Evolutionary conservation across 2,113 vertebrate genomes (phyloP).

Genomic region (Syrrhaptes paradoxus): DNA sequence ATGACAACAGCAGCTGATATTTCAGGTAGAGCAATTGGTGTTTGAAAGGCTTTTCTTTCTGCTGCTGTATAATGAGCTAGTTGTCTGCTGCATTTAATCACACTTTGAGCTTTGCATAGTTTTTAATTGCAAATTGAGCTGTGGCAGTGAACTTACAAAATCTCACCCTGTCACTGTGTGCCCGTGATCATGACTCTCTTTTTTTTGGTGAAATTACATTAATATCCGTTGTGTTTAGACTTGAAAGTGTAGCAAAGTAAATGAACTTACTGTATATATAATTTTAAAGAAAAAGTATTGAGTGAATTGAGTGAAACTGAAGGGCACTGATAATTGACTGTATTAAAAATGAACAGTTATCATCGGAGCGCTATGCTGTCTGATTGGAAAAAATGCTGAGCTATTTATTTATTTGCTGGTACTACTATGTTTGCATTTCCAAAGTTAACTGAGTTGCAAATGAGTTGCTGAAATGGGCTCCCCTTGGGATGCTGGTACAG

Average conservation of each 20-base stretch:
- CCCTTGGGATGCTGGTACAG: not conserved
- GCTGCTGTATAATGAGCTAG: not conserved
- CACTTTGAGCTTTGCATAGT: constrained; percentile 3
- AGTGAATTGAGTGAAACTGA: not conserved
- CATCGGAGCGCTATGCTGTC: not conserved
- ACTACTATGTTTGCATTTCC: not conserved
- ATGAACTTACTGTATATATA: not conserved
- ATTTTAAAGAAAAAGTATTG: not conserved
- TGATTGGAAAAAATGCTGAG: not conserved
- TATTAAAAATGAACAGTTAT: not conserved
- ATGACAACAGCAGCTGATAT: constrained; percentile 22
- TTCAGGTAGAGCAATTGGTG: constrained; percentile 39
- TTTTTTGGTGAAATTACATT: not conserved
- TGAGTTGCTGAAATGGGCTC: not conserved
- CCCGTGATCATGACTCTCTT: not conserved
- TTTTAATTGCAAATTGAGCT: constrained; percentile 47
- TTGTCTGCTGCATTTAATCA: constrained; percentile 48
- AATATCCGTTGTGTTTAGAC: not conserved
- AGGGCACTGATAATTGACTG: not conserved
- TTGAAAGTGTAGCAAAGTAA: not conserved
- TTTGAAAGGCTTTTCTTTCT: constrained; percentile 42
- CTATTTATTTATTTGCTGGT: not conserved
- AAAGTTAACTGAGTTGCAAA: not conserved
- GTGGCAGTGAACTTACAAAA: not conserved
- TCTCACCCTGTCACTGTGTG: not conserved